These are phyloP conservation scores for Scolopax rusticola DNA, from an alignment of 2,797 vertebrate genomes.

Conservation along the genomic window DNA sequence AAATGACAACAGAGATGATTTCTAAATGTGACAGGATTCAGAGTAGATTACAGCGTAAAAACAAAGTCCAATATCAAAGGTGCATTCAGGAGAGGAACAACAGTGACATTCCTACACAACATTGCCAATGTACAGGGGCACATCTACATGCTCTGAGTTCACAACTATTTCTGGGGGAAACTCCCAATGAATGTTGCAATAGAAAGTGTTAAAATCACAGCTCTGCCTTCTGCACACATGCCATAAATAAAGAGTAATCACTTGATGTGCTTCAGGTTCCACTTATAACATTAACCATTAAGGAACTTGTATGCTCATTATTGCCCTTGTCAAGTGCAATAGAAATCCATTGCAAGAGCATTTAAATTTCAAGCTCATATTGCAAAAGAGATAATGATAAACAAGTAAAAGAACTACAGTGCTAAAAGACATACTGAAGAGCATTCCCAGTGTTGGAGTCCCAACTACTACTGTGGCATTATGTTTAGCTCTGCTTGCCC, in stretches of 20 bases:
- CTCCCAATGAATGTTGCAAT: neutral
- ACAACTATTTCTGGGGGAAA: neutral
- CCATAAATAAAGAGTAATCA: neutral
- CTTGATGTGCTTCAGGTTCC: neutral
- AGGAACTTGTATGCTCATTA: neutral
- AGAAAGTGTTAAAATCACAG: neutral
- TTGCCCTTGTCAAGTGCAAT: neutral
- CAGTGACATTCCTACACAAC: neutral
- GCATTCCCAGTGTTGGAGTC: neutral
- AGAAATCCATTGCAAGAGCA: neutral
- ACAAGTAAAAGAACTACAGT: neutral
- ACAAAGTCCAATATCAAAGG: neutral
- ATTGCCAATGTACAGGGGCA: neutral
- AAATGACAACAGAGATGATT: neutral
- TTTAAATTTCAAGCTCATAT: neutral
- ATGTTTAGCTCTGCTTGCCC: neutral
- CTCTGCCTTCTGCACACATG: neutral
- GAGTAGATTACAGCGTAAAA: neutral
- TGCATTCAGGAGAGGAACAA: neutral
- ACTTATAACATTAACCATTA: neutral
- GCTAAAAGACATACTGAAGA: neutral
- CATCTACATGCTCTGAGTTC: neutral
- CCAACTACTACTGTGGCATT: neutral
- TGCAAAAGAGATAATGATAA: neutral
- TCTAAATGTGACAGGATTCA: neutral